Evolutionary conservation across 2,113 vertebrate genomes (phyloP), one percentile per base, ranked within the genome.

Genomic region (Ictidomys tridecemlineatus): DNA sequence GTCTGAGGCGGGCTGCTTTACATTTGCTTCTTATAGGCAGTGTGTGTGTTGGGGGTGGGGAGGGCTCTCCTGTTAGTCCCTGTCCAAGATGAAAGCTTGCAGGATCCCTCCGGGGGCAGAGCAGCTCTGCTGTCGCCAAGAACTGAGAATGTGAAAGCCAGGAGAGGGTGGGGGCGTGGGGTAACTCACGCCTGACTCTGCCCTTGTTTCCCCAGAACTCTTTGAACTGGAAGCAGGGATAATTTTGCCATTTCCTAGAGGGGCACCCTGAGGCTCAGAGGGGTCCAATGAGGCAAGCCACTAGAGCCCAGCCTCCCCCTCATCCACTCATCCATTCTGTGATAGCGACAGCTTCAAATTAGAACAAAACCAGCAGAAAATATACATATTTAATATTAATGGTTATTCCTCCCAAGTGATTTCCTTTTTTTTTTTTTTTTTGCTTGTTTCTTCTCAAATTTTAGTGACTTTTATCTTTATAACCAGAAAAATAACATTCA

Each of bases 391-490:
- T 42, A 42, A 73, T 67, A 42, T 67, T 63, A 89, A 78, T 4
- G 32, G 67, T 14, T 22, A 22, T 63, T 83, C 51, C 70, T 95
- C 51, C 78, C 69, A 89, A 48, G 30, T 80, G 39, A 70, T 9
- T 10, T 45, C 8, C 1, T 18, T 18, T 82, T 28, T 13, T 8
- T 45, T 13, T 8, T 45, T 74, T 39, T 77, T 26, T 53, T 73
- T 22, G 14, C 32, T 34, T 80, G 13, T 12, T 58, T 58, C 1
- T 70, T 76, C 17, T 51, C 79, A 80, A 37, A 76, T 56, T 74
- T 82, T 79, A 61, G 56, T 89, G 32, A 37, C 12, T 39, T 95
- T 65, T 77, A 45, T 45, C 32, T 96, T 96, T 93, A 86, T 51
- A 84, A 74, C 8, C 70, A 96, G 84, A 45, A 72, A 73, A 79